These are phyloP conservation scores for Melipona beecheii DNA, from an alignment of 2,888 invertebrate species.

Conservation along the genomic window DNA sequence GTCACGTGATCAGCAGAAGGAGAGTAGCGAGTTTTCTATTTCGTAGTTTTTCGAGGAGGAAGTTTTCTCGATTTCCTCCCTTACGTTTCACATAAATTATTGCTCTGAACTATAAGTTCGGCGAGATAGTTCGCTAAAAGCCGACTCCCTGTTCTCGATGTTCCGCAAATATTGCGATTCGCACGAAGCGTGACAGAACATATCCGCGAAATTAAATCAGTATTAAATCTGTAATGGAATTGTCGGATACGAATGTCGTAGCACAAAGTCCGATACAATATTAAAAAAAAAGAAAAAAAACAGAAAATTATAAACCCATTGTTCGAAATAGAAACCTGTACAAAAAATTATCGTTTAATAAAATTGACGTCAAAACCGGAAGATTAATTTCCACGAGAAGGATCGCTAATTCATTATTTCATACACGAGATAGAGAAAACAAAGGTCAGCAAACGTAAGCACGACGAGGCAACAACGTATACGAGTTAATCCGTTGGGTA, in stretches of 20 bases:
- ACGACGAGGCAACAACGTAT: neutral
- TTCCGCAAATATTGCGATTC: neutral
- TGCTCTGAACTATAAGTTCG: neutral
- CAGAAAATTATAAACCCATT: neutral
- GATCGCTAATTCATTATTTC: neutral
- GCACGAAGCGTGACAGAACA: neutral
- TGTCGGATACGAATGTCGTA: neutral
- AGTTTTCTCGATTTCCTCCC: neutral
- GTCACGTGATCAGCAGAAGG: slow-evolving; percentile 7
- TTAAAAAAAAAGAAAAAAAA: neutral
- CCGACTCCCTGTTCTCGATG: neutral
- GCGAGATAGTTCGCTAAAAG: neutral
- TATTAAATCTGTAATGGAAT: neutral
- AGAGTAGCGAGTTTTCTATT: slow-evolving; percentile 6
- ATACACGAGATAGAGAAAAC: neutral
- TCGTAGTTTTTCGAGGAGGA: neutral
- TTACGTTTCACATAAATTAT: neutral
- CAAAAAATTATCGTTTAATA: neutral
- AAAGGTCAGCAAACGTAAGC: neutral
- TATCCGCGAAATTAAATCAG: neutral
- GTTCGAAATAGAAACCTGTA: neutral
- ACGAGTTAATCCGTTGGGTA: neutral
- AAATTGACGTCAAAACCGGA: neutral
- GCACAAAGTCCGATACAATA: neutral
- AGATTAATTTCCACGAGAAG: neutral